These are phyloP conservation scores for Planococcus citri DNA, from an alignment of 1,140 invertebrate genomes.

Conservation along the genomic window DNA sequence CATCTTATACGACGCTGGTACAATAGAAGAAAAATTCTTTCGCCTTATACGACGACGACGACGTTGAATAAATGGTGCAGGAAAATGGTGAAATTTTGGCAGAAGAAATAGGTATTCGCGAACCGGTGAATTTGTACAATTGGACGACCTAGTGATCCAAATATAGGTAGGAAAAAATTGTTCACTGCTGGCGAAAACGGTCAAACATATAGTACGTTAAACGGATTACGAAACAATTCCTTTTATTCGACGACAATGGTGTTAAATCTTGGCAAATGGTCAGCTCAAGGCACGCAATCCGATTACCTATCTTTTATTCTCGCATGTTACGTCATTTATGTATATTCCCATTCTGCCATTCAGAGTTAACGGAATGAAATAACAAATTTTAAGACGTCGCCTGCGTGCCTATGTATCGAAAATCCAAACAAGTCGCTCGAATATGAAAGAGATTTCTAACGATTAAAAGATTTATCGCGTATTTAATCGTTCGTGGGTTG, in stretches of 20 bases:
- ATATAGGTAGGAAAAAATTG: constrained; percentile 1
- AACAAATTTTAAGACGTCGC: constrained; percentile 12
- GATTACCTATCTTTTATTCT: constrained; percentile 13
- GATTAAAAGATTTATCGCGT: background rate
- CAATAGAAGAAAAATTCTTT: too few species aligned
- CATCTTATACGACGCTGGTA: too few species aligned
- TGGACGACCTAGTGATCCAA: constrained; percentile 10
- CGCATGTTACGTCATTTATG: constrained; percentile 10
- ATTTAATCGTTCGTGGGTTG: background rate
- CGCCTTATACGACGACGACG: too few species aligned
- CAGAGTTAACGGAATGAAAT: constrained; percentile 13
- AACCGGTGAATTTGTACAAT: too few species aligned
- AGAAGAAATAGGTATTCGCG: too few species aligned
- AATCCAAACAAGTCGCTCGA: constrained; percentile 1
- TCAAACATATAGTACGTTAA: background rate
- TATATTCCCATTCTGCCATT: background rate
- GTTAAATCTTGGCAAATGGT: constrained; percentile 15
- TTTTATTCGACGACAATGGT: constrained; percentile 13
- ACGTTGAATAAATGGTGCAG: too few species aligned
- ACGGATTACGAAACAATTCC: constrained; percentile 17
- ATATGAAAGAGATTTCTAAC: background rate
- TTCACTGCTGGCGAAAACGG: background rate
- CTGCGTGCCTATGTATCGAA: too few species aligned
- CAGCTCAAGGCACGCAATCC: constrained; percentile 11
- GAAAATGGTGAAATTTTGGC: too few species aligned